Evolutionary conservation across 1,140 invertebrate genomes (phyloP), one percentile per base, ranked within the genome.

Genomic region (Leptestheria dahalacensis): DNA sequence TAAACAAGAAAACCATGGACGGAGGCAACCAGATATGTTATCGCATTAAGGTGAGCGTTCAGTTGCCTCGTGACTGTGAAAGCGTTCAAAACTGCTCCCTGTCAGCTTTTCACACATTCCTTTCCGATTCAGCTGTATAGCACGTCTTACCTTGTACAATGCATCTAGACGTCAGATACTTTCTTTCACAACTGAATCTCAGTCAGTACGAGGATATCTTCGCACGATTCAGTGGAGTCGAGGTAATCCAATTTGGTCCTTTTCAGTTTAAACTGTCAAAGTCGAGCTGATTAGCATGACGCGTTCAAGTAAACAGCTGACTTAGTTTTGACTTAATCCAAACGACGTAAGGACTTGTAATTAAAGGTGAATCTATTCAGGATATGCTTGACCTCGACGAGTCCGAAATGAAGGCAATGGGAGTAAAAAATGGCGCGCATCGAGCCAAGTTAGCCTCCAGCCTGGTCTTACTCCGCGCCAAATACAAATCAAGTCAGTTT

Each of bases 361-460:
- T 23, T 18, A 12, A 51, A 21, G 1, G 28, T 49, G 21, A 25
- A 28, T 49, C 18, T 51, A 60, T 66, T 23, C 62, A 78, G 75
- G 73, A 82, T 61, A 67, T 84, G 20, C 68, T 82, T 24, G 72
- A 77, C 33, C 70, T 80, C 18, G 72, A 72, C 6, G 82, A 83
- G 64, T 69, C 71, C 2, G 79, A 82, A 60, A 69, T 83, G 2
- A 79, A 77, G 65, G 69, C 77, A 24, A 65, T 81, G 33, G 82
- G 82, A 1, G 71, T 84, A 11, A 78, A 77, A 50, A 80, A 77
- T 65, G 72, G 77, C 0, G 76, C 75, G 11, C 81, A 83, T 67
- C 69, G 81, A 41, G 78, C 80, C 4, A 73, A 75, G 62, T 77
- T 84, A 49, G 73, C 81, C 12, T 77, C 79, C 46, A 83, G 80